Percentiles rank a stretch among this genome's conserved stretches.
These are phyloP conservation scores for Cordylochernes scorpioides DNA, from an alignment of 2,888 invertebrate genomes.

Conservation along the genomic window DNA sequence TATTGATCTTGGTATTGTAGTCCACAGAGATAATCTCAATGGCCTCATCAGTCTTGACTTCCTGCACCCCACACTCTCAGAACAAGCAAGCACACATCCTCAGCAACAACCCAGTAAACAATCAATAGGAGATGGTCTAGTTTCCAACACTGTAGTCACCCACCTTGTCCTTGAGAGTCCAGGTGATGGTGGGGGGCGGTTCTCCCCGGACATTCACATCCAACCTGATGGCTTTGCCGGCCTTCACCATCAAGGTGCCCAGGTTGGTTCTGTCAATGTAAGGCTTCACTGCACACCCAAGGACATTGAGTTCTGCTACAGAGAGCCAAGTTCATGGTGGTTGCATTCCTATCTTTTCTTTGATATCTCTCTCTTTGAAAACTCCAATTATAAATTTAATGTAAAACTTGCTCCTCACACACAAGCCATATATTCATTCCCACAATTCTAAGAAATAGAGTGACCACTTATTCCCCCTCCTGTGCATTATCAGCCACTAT, in stretches of 20 bases:
- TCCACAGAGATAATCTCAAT: slow-evolving; percentile 55
- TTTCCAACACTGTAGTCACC: neutral
- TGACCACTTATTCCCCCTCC: too few relatives aligned
- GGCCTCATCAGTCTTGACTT: slow-evolving; percentile 34
- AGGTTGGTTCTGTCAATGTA: slow-evolving; percentile 84
- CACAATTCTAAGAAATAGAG: too few relatives aligned
- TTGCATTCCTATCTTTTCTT: too few relatives aligned
- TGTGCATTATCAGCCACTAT: too few relatives aligned
- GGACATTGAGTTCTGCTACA: neutral
- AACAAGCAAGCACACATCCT: too few relatives aligned
- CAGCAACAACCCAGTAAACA: too few relatives aligned
- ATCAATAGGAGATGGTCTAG: neutral
- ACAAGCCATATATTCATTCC: too few relatives aligned
- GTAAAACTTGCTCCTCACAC: too few relatives aligned
- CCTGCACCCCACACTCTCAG: slow-evolving; percentile 15
- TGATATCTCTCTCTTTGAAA: too few relatives aligned
- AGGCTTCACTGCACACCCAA: slow-evolving; percentile 50
- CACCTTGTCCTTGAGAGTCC: slow-evolving; percentile 57
- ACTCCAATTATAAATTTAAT: too few relatives aligned
- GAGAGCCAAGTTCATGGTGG: neutral
- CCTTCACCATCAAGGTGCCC: slow-evolving; percentile 60
- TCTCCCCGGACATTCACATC: slow-evolving; percentile 84
- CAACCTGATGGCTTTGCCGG: slow-evolving; percentile 62
- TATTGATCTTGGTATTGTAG: slow-evolving; percentile 60
- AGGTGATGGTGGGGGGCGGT: slow-evolving; percentile 71